phyloP scores from a whole-genome alignment of 1,140 invertebrate genomes.

The Macrocentrus cingulum region DNA sequence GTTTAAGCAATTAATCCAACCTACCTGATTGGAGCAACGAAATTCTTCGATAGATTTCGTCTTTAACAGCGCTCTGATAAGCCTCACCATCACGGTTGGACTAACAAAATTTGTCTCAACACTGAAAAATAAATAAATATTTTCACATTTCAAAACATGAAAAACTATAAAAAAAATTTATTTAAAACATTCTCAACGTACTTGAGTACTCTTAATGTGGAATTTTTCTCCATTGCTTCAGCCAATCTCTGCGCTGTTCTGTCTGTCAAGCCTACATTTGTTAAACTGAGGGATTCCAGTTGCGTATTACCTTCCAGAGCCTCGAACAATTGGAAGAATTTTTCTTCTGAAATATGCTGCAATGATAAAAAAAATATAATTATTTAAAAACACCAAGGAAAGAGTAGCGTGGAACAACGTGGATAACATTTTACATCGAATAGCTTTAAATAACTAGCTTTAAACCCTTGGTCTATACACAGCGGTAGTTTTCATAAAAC shows the following conservation, averaged over 20 bases:
- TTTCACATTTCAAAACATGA: conserved; percentile 4
- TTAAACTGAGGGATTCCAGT: conserved; percentile 87
- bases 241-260: conserved; percentile 80
- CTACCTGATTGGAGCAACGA: conserved; percentile 92
- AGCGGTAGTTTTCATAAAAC: too few relatives aligned
- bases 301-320: conserved; percentile 88
- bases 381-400: conserved; percentile 6
- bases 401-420: too few relatives aligned
- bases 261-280: conserved; percentile 92
- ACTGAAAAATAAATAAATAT: conserved; percentile 50
- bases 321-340: conserved; percentile 87
- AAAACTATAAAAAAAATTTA: neutral
- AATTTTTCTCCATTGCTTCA: conserved; percentile 84
- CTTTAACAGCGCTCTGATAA: conserved; percentile 83
- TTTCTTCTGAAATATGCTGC: conserved; percentile 96
- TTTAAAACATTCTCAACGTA: conserved; percentile 41
- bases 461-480: too few relatives aligned
- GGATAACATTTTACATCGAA: too few relatives aligned
- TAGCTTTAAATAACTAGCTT: too few relatives aligned
- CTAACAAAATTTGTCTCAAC: conserved; percentile 96
- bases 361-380: conserved; percentile 43
- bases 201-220: conserved; percentile 86
- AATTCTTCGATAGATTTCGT: conserved; percentile 90
- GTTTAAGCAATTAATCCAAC: neutral
- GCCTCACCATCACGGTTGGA: conserved; percentile 77